Conservation (phyloP, 2,113 vertebrate species). For the Ginglymostoma cirratum region DNA sequence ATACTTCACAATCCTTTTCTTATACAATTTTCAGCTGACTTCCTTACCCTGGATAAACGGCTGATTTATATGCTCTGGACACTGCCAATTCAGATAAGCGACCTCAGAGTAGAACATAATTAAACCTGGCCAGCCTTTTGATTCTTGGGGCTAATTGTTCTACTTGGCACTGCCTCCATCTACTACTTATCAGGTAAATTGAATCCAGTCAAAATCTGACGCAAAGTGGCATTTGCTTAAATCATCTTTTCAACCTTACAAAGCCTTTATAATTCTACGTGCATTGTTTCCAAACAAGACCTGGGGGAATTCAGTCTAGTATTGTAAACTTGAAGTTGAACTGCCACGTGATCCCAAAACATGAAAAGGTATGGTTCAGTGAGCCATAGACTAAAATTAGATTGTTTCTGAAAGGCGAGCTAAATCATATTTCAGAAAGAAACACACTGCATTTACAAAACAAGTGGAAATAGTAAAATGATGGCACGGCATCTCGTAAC, state of each 20-base stretch:
- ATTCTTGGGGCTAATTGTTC: neutral
- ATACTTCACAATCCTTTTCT: neutral
- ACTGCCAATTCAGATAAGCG: neutral
- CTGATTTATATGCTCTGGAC: neutral
- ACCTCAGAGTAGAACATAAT: neutral
- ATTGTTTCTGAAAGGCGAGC: neutral
- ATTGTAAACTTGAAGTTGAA: neutral
- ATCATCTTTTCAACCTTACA: neutral
- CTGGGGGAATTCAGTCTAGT: neutral
- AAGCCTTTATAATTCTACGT: neutral
- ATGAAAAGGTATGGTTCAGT: neutral
- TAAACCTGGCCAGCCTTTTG: neutral
- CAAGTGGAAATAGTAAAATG: neutral
- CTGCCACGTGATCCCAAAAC: neutral
- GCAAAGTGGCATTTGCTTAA: neutral
- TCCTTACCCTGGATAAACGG: neutral
- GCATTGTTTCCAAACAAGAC: neutral
- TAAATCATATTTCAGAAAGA: neutral
- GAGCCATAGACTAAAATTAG: neutral
- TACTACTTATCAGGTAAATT: neutral
- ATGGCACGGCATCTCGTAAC: neutral
- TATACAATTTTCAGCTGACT: neutral
- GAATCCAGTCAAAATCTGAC: neutral
- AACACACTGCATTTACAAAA: neutral
- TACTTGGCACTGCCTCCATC: neutral